phyloP scores from a whole-genome alignment of 1,140 invertebrate species.

The Trypoxylus dichotomus region DNA sequence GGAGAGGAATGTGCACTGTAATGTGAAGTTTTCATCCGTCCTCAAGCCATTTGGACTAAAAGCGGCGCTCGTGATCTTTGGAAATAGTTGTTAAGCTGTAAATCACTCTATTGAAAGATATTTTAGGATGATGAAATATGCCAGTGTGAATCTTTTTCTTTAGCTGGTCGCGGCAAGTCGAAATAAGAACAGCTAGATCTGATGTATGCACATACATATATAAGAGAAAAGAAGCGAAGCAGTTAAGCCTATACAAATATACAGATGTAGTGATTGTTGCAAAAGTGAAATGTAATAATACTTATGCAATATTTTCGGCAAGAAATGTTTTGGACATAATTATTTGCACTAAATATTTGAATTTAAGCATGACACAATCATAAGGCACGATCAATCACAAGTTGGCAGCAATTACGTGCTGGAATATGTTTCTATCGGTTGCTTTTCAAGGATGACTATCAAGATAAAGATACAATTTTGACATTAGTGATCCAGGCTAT shows the following conservation, averaged over 20 bases:
- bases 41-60: slow-evolving; percentile 4
- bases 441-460: too few relatives aligned
- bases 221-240: neutral
- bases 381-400: too few relatives aligned
- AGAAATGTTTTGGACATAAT: too few relatives aligned
- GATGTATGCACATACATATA: neutral
- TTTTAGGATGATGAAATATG: slow-evolving; percentile 6
- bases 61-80: slow-evolving; percentile 16
- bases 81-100: slow-evolving; percentile 10
- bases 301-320: too few relatives aligned
- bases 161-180: neutral
- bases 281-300: too few relatives aligned
- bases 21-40: neutral
- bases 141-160: neutral
- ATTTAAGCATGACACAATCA: too few relatives aligned
- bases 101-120: slow-evolving; percentile 18
- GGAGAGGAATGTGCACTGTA: neutral
- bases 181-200: neutral
- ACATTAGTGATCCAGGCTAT: too few relatives aligned
- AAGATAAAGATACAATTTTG: too few relatives aligned
- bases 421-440: too few relatives aligned
- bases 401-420: too few relatives aligned
- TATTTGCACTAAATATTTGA: too few relatives aligned
- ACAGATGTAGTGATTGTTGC: too few relatives aligned
- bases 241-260: neutral